Evolutionary conservation across 2,797 vertebrate genomes (phyloP).

Genomic region (Discoglossus pictus): DNA sequence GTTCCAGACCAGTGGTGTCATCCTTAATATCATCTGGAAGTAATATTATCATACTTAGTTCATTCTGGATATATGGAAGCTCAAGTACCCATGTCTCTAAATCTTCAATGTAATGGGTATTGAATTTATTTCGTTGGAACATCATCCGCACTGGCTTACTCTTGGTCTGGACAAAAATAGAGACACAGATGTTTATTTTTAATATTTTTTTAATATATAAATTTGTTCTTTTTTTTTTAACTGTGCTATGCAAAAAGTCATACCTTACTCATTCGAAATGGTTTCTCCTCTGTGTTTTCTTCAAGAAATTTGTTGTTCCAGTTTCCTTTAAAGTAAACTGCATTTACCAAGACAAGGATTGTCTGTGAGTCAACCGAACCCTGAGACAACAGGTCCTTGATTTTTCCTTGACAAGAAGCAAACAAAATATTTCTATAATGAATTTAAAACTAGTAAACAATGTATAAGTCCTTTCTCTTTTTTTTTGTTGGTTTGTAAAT

Average conservation of each 20-base stretch:
- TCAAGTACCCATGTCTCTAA: conserved; percentile 75
- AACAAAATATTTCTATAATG: too few relatives aligned
- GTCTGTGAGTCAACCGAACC: conserved; percentile 70
- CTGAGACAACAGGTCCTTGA: conserved; percentile 76
- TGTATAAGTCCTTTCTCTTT: too few relatives aligned
- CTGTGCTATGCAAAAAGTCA: background rate
- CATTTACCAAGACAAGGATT: conserved; percentile 82
- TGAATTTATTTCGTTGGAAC: conserved; percentile 69
- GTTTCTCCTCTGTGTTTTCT: conserved; percentile 74
- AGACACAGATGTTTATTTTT: background rate
- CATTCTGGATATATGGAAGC: conserved; percentile 73
- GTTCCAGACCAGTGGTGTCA: conserved; percentile 73
- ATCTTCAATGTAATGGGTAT: conserved; percentile 68
- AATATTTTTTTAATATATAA: background rate
- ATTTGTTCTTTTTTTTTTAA: background rate
- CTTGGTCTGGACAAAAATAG: conserved; percentile 64
- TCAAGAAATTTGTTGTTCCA: conserved; percentile 76
- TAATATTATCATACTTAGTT: conserved; percentile 84
- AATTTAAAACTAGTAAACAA: too few relatives aligned
- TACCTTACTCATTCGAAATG: conserved; percentile 79
- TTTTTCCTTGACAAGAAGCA: conserved; percentile 75
- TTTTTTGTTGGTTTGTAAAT: too few relatives aligned
- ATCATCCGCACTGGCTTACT: conserved; percentile 83
- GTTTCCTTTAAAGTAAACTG: conserved; percentile 88
- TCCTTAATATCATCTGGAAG: conserved; percentile 75